Conservation (phyloP, 1,140 invertebrate genomes). For the Zaprionus tsacasi region DNA sequence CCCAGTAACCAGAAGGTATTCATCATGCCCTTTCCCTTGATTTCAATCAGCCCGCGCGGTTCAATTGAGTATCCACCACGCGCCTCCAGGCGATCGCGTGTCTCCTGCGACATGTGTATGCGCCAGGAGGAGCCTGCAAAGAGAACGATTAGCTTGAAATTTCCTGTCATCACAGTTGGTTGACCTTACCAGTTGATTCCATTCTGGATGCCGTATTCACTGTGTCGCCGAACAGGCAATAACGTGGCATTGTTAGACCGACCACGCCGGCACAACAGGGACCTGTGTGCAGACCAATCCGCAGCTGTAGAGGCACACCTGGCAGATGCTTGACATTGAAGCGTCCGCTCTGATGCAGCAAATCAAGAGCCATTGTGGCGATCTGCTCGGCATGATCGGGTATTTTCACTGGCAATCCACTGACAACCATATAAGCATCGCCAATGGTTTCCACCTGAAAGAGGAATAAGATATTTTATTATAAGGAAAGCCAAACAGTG, state of each 20-base stretch:
- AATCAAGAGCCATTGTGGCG: conserved; percentile 94
- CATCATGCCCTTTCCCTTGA: conserved; percentile 96
- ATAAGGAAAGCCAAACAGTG: not conserved
- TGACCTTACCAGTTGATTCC: conserved; percentile 92
- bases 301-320: conserved; percentile 89
- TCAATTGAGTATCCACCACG: conserved; percentile 92
- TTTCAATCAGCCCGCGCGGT: conserved; percentile 91
- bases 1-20: conserved; percentile 96
- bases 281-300: conserved; percentile 94
- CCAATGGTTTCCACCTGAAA: conserved; percentile 96
- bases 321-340: conserved; percentile 94
- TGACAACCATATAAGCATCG: conserved; percentile 97
- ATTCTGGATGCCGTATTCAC: conserved; percentile 95
- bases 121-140: conserved; percentile 90
- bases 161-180: not conserved
- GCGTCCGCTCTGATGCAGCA: conserved; percentile 93
- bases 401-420: conserved; percentile 92
- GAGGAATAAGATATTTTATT: not conserved
- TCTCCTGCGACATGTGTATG: conserved; percentile 92
- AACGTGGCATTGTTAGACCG: conserved; percentile 94
- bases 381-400: conserved; percentile 91
- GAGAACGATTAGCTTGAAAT: not conserved
- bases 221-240: conserved; percentile 96
- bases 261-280: conserved; percentile 93
- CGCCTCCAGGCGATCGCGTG: conserved; percentile 89